phyloP scores from a whole-genome alignment of 92 coral and sea anemone species.

The Actinostola sp. region DNA sequence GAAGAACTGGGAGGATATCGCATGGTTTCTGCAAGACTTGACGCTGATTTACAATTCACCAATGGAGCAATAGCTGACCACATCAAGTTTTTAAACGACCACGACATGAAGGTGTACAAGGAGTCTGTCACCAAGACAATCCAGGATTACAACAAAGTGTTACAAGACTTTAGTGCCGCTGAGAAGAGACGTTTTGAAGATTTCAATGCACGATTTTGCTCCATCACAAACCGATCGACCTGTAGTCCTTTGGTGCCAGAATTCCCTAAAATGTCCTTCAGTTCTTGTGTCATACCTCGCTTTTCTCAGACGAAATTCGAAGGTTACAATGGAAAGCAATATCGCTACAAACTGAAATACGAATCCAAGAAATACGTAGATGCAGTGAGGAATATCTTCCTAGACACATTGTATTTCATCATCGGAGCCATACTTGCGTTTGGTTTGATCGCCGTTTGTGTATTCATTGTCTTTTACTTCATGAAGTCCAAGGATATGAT shows the following conservation, averaged over 20 bases:
- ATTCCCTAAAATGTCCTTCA: constrained; percentile 49
- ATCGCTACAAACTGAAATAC: constrained; percentile 61
- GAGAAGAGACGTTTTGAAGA: constrained; percentile 51
- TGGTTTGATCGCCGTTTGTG: constrained; percentile 21
- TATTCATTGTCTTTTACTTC: constrained; percentile 50
- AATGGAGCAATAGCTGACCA: constrained; percentile 70
- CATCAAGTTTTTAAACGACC: constrained; percentile 66
- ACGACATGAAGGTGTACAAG: constrained; percentile 69
- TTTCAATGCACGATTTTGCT: constrained; percentile 56
- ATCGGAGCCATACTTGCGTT: constrained; percentile 36
- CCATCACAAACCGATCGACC: constrained; percentile 28
- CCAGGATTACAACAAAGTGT: constrained; percentile 39
- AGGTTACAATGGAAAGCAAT: constrained; percentile 55
- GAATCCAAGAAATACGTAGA: constrained; percentile 80
- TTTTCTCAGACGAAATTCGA: constrained; percentile 46
- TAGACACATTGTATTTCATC: constrained; percentile 67
- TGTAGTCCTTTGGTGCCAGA: constrained; percentile 32
- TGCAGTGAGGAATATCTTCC: constrained; percentile 67
- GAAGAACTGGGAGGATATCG: constrained; percentile 78
- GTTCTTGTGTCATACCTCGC: constrained; percentile 61
- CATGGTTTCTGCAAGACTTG: constrained; percentile 65
- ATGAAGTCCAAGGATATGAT: constrained; percentile 83
- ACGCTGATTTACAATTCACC: constrained; percentile 63
- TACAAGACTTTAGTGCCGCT: constrained; percentile 57
- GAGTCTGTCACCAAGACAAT: constrained; percentile 41